phyloP scores from a whole-genome alignment of 2,888 invertebrate genomes.

The Eurois occulta region DNA sequence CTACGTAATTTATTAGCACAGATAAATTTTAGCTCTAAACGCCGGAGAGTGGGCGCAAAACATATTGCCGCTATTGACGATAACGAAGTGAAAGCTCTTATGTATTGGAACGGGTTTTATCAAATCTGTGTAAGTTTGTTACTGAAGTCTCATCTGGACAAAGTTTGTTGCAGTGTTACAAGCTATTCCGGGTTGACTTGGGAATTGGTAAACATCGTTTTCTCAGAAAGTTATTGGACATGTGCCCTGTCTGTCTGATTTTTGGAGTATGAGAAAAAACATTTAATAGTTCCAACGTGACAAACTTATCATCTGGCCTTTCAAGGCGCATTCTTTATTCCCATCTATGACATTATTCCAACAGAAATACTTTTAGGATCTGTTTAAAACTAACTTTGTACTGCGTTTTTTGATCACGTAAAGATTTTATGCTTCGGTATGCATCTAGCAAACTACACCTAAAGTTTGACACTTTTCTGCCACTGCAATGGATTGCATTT shows the following conservation, averaged over 20 bases:
- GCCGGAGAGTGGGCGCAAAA: slow-evolving; percentile 71
- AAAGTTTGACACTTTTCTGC: neutral
- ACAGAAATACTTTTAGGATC: neutral
- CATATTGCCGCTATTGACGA: slow-evolving; percentile 79
- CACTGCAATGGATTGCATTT: neutral
- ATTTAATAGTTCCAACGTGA: neutral
- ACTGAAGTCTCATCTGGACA: slow-evolving; percentile 31
- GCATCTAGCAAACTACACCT: neutral
- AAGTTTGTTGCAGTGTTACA: slow-evolving; percentile 45
- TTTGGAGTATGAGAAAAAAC: neutral
- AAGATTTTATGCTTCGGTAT: slow-evolving; percentile 5
- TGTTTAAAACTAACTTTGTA: neutral
- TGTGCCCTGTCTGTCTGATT: neutral
- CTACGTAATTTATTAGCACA: slow-evolving; percentile 83
- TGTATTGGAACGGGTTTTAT: slow-evolving; percentile 59
- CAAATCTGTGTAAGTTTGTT: slow-evolving; percentile 55
- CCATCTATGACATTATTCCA: neutral
- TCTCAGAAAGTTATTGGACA: slow-evolving; percentile 1
- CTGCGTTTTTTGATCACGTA: neutral
- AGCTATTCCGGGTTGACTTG: slow-evolving; percentile 28
- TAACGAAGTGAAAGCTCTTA: slow-evolving; percentile 71
- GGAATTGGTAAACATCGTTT: slow-evolving; percentile 34
- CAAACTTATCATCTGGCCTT: neutral
- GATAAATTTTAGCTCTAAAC: slow-evolving; percentile 85
- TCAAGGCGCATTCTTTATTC: neutral